Conservation (phyloP, 2,797 vertebrate genomes). For the Sebastes steindachneri region DNA sequence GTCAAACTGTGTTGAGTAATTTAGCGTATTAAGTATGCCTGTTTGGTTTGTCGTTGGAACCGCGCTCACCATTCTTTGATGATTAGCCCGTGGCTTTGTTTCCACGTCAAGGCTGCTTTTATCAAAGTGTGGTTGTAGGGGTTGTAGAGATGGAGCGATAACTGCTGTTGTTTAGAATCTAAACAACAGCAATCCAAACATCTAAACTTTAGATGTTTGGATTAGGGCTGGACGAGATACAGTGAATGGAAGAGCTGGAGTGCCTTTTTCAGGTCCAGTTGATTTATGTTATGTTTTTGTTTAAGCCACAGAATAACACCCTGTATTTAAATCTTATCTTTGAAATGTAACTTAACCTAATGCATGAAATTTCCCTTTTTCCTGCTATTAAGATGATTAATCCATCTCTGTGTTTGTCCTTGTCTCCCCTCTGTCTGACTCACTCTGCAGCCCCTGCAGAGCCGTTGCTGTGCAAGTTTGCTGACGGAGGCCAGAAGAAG, state of each 20-base stretch:
- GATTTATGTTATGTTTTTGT: slow-evolving; percentile 32
- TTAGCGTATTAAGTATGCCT: slow-evolving; percentile 76
- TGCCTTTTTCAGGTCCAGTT: slow-evolving; percentile 34
- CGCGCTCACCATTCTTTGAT: slow-evolving; percentile 82
- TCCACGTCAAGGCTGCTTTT: slow-evolving; percentile 73
- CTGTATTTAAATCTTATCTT: slow-evolving; percentile 36
- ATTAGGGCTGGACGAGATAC: slow-evolving; percentile 40
- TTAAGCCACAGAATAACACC: slow-evolving; percentile 16
- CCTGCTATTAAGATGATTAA: slow-evolving; percentile 40
- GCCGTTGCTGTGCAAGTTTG: slow-evolving; percentile 99
- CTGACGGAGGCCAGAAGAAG: slow-evolving; percentile 99
- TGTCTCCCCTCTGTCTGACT: slow-evolving; percentile 68
- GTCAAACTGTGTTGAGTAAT: slow-evolving; percentile 75
- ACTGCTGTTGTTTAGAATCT: slow-evolving; percentile 45
- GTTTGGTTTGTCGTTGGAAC: slow-evolving; percentile 84
- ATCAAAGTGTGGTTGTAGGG: slow-evolving; percentile 44
- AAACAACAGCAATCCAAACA: too few relatives aligned
- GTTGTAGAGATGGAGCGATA: slow-evolving; percentile 64
- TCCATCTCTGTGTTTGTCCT: slow-evolving; percentile 45
- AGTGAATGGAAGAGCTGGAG: slow-evolving; percentile 17
- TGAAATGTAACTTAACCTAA: slow-evolving; percentile 33
- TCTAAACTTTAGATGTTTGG: slow-evolving; percentile 36
- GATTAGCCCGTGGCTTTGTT: slow-evolving; percentile 82
- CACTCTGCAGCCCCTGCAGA: slow-evolving; percentile 91
- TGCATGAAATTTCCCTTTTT: slow-evolving; percentile 33